Conservation (phyloP, 92 coral and sea anemone species). For the Nematostella vectensis region DNA sequence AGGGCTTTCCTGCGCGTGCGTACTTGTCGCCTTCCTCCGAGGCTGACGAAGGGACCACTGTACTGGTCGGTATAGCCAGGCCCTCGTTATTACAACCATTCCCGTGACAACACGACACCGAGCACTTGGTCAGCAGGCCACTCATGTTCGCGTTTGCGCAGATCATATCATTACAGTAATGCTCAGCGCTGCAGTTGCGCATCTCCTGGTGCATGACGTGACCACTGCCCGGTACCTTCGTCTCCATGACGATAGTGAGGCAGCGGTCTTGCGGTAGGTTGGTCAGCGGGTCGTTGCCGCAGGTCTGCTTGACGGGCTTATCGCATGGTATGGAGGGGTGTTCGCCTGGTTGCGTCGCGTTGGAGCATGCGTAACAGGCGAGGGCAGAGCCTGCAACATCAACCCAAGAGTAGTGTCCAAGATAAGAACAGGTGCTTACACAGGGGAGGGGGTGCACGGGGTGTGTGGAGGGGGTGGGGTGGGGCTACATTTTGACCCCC, state of each 20-base stretch:
- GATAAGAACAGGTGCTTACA: no score
- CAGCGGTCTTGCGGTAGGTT: slow-evolving; percentile 19
- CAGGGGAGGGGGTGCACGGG: no score
- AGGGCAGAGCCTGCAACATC: slow-evolving; percentile 11
- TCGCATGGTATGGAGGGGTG: slow-evolving; percentile 13
- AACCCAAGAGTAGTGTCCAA: neutral
- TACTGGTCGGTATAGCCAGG: neutral
- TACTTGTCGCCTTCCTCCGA: slow-evolving; percentile 11
- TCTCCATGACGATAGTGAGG: slow-evolving; percentile 25
- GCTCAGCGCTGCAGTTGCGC: slow-evolving; percentile 20
- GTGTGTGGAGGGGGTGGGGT: no score
- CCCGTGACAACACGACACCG: slow-evolving; percentile 23
- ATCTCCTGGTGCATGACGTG: slow-evolving; percentile 22
- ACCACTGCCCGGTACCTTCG: slow-evolving; percentile 5
- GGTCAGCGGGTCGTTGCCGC: slow-evolving; percentile 38
- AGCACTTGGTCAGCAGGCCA: slow-evolving; percentile 20
- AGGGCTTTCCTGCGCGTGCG: slow-evolving; percentile 13
- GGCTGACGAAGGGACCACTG: neutral
- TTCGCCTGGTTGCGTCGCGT: slow-evolving; percentile 20
- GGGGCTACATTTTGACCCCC: no score
- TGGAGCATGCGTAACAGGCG: slow-evolving; percentile 34
- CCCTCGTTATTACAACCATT: slow-evolving; percentile 30
- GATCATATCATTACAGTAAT: slow-evolving; percentile 12
- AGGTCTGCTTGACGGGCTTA: slow-evolving; percentile 20
- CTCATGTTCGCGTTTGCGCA: slow-evolving; percentile 14